Conservation (phyloP, 1,140 invertebrate genomes). For the Drosophila sproati region DNA sequence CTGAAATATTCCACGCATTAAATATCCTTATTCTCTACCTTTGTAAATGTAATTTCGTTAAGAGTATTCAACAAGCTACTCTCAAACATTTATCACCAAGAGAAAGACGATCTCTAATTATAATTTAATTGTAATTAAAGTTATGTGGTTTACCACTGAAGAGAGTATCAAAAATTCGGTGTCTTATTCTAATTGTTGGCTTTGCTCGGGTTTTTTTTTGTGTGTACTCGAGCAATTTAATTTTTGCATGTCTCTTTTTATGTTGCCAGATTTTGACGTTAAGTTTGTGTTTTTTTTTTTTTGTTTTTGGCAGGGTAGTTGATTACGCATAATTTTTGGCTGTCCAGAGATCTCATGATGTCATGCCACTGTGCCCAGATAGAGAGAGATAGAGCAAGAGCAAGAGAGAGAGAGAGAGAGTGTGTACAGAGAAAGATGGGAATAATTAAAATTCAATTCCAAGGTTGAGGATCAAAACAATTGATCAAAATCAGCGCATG, state of each 20-base stretch:
- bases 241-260: conserved; percentile 69
- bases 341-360: conserved; percentile 63
- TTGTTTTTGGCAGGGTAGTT: conserved; percentile 68
- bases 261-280: conserved; percentile 49
- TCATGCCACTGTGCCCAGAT: conserved; percentile 44
- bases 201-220: conserved; percentile 4
- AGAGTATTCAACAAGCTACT: no score
- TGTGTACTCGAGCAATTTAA: conserved; percentile 70
- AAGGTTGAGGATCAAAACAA: conserved; percentile 24
- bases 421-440: background rate
- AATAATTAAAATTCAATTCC: conserved; percentile 23
- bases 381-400: background rate
- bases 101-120: no score
- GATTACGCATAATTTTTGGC: conserved; percentile 77
- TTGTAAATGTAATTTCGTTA: background rate
- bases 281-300: conserved; percentile 52
- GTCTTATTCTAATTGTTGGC: background rate
- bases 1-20: background rate
- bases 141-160: background rate
- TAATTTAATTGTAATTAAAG: no score
- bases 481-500: background rate
- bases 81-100: no score
- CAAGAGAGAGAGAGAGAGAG: background rate
- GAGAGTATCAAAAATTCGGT: conserved; percentile 14
- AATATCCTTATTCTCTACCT: background rate